phyloP scores from a whole-genome alignment of 1,140 invertebrate species.

The Diprion similis region DNA sequence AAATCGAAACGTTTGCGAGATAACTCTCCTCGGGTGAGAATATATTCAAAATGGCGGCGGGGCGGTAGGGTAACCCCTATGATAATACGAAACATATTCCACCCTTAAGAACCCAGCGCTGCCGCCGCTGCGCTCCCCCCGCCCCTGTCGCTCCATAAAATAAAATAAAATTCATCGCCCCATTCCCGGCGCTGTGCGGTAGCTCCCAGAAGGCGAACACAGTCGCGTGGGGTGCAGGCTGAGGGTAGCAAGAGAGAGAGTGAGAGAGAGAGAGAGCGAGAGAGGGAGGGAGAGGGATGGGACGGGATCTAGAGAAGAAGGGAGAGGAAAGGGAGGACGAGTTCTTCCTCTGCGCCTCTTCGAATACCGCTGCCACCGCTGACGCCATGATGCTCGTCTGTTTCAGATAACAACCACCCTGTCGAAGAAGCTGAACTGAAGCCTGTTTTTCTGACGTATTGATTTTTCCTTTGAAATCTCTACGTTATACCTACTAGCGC shows the following conservation, averaged over 20 bases:
- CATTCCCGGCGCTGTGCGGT: constrained; percentile 18
- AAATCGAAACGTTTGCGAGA: constrained; percentile 62
- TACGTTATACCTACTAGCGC: neutral
- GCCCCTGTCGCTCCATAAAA: constrained; percentile 57
- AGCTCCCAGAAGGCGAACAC: constrained; percentile 4
- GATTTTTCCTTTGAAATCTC: constrained; percentile 28
- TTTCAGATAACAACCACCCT: constrained; percentile 38
- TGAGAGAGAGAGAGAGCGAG: no score
- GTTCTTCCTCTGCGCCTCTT: neutral
- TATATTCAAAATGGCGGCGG: constrained; percentile 63
- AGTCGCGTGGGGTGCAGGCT: neutral
- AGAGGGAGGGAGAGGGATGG: neutral
- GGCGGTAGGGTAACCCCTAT: constrained; percentile 55
- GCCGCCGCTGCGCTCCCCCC: constrained; percentile 37
- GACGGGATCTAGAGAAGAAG: neutral
- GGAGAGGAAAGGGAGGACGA: neutral
- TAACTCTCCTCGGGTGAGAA: constrained; percentile 61
- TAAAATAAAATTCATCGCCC: constrained; percentile 50
- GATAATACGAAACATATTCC: constrained; percentile 64
- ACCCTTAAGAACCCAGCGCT: constrained; percentile 49
- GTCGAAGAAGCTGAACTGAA: neutral
- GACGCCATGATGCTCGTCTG: constrained; percentile 38
- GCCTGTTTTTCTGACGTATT: constrained; percentile 28
- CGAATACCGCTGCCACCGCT: neutral
- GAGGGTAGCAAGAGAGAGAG: no score